Evolutionary conservation across 1,140 invertebrate genomes (phyloP), one percentile per base, ranked within the genome.

Genomic region (Halesus radiatus): DNA sequence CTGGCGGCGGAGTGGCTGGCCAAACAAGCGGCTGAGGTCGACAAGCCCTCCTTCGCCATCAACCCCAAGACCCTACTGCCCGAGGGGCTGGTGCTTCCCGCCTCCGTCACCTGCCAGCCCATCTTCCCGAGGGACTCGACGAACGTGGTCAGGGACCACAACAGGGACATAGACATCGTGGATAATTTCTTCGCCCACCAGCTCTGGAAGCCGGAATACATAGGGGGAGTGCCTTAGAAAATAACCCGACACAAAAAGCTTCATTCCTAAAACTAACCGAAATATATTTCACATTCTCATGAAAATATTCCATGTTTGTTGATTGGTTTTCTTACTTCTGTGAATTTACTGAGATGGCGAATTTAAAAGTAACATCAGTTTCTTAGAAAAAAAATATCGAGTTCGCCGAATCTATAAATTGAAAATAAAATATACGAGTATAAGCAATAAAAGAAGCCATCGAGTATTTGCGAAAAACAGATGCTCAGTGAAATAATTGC

Each of bases 121-220:
- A 85, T 89, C 0, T 87, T 85, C 60, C 78, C 82, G 5, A 58
- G 50, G 6, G 79, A 64, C 16, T 10, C 84, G 84, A 0, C 77
- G 1, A 7, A 6, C 84, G 18, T 82, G 86, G 68, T 56, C 7
- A 60, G 79, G 18, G 88, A 88, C 76, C 87, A 88, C 80, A 86
- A 88, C 81, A 84, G 87, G 58, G 89, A 90, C 79, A 87, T 90
- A 29, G 87, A 88, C 32, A 88, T 90, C 78, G 90, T 91, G 22
- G 88, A 90, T 80, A 89, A 90, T 80, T 91, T 91, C 84, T 91
- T 91, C 85, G 86, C 86, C 32, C 90, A 91, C 84, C 90, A 91
- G 84, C 84, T 91, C 32, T 91, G 90, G 90, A 91, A 91, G 85
- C 90, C 90, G 23, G 90, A 91, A 84, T 90, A 91, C 79, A 90